A percentile compares a stretch with the other conserved stretches of the same genome.
phyloP scores from a whole-genome alignment of 1,140 invertebrate genomes.

The Monomorium pharaonis region DNA sequence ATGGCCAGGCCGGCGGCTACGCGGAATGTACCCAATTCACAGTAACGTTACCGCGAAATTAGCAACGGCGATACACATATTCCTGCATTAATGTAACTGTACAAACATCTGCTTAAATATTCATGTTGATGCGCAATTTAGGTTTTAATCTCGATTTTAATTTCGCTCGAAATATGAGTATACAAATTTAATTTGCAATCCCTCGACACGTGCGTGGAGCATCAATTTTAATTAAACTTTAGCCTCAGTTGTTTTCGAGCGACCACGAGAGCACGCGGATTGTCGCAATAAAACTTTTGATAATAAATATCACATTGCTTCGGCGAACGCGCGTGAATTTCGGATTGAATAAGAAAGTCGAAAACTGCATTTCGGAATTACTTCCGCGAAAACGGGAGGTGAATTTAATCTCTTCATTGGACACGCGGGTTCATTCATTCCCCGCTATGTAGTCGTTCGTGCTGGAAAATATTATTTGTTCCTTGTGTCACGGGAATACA shows the following conservation, averaged over 20 bases:
- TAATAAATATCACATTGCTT: background rate
- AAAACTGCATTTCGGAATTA: background rate
- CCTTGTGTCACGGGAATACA: background rate
- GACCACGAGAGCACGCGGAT: background rate
- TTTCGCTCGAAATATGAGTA: background rate
- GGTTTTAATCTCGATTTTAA: constrained; percentile 17
- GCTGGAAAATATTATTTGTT: constrained; percentile 1
- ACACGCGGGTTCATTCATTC: too few relatives aligned
- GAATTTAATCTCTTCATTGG: background rate
- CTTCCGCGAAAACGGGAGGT: background rate
- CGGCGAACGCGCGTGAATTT: background rate
- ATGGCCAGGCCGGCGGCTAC: background rate
- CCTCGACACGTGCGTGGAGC: background rate
- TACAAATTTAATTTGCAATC: constrained; percentile 39
- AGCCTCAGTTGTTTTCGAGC: background rate
- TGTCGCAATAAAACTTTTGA: background rate
- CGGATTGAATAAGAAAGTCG: background rate
- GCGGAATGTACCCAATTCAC: background rate
- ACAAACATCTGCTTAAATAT: constrained; percentile 1
- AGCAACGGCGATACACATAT: background rate
- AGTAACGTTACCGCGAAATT: background rate
- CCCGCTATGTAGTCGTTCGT: background rate
- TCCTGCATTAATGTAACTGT: background rate
- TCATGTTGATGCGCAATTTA: background rate
- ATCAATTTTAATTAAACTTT: constrained; percentile 27